Evolutionary conservation across 1,140 invertebrate genomes (phyloP).

Genomic region (Leptinotarsa lineolata): DNA sequence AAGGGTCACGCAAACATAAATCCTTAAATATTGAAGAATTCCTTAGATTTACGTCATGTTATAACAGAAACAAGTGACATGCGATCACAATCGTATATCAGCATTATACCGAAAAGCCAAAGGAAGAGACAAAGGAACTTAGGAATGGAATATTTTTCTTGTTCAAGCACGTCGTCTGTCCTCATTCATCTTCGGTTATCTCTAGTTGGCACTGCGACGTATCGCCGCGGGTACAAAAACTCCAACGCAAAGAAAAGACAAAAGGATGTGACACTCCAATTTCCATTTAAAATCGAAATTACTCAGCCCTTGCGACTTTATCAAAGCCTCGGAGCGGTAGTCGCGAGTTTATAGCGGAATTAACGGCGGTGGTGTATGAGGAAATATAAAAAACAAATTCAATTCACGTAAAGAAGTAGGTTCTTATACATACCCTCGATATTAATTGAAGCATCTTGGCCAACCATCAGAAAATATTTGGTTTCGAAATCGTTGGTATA

Average conservation of each 20-base stretch:
- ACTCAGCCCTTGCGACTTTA: constrained; percentile 47
- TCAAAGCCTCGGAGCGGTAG: constrained; percentile 30
- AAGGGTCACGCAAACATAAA: constrained; percentile 31
- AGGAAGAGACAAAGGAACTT: constrained; percentile 48
- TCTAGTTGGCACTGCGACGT: constrained; percentile 45
- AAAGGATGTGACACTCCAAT: constrained; percentile 56
- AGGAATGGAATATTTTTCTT: constrained; percentile 48
- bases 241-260: constrained; percentile 50
- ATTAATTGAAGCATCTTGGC: too few species aligned
- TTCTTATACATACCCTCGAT: too few species aligned
- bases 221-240: constrained; percentile 48
- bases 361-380: not conserved
- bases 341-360: not conserved
- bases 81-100: constrained; percentile 28
- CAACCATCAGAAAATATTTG: too few species aligned
- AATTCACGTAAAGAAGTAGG: too few species aligned
- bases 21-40: constrained; percentile 38
- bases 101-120: constrained; percentile 34
- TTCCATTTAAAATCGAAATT: constrained; percentile 55
- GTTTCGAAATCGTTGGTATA: too few species aligned
- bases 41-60: constrained; percentile 29
- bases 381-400: not conserved
- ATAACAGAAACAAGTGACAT: constrained; percentile 23
- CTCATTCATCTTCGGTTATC: constrained; percentile 52
- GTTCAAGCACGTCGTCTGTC: constrained; percentile 48